These are phyloP conservation scores for Perizoma flavofasciatum DNA, from an alignment of 2,888 invertebrate genomes.

Conservation along the genomic window DNA sequence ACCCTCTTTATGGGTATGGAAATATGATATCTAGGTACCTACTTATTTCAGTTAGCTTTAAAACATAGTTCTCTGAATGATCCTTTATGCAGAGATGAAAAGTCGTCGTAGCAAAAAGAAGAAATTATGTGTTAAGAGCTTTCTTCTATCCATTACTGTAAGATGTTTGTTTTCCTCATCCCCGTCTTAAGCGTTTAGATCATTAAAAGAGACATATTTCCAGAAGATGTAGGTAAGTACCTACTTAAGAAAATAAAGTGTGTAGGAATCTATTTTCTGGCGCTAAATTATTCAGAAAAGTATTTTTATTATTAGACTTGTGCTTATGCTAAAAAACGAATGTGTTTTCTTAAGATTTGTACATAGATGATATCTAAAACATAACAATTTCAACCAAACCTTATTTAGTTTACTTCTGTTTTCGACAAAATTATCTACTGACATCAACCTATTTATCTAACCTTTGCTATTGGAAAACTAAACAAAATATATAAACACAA, in stretches of 20 bases:
- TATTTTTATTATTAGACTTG: not conserved
- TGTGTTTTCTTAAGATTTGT: too few species aligned
- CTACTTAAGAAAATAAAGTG: constrained; percentile 1
- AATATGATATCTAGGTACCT: too few species aligned
- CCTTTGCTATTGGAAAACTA: constrained; percentile 10
- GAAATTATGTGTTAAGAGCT: constrained; percentile 32
- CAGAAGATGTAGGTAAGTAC: constrained; percentile 3
- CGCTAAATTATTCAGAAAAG: not conserved
- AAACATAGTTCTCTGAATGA: constrained; percentile 35
- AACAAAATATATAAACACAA: constrained; percentile 55
- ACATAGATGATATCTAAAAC: too few species aligned
- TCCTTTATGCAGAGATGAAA: constrained; percentile 46
- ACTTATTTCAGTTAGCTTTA: constrained; percentile 3
- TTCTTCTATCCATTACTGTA: constrained; percentile 36
- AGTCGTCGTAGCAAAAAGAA: constrained; percentile 35
- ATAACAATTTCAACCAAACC: too few species aligned
- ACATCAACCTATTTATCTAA: constrained; percentile 4
- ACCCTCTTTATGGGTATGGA: too few species aligned
- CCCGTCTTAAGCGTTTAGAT: constrained; percentile 27
- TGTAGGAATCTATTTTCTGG: too few species aligned
- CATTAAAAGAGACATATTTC: constrained; percentile 30
- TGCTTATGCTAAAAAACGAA: too few species aligned
- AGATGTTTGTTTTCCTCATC: constrained; percentile 31
- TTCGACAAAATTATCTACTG: not conserved
- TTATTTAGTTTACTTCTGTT: not conserved